These are phyloP conservation scores for Pedetes capensis DNA, from an alignment of 2,113 vertebrate species.

Conservation along the genomic window DNA sequence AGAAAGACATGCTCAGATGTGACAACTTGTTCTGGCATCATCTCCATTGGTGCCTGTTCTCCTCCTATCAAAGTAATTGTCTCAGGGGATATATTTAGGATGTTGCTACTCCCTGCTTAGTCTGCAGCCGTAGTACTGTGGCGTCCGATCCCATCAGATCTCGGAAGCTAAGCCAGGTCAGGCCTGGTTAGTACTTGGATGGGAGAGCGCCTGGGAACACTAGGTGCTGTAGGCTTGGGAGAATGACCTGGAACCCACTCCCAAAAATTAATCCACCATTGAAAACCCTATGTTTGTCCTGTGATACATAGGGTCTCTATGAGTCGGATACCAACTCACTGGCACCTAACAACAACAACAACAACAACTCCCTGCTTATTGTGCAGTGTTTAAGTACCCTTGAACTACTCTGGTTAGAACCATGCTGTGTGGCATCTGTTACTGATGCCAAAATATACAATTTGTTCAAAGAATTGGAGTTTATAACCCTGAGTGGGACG, in stretches of 20 bases:
- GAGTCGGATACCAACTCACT: no score
- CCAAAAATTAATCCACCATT: no score
- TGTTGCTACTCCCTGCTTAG: neutral
- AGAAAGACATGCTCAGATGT: neutral
- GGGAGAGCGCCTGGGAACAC: no score
- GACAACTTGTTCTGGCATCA: neutral
- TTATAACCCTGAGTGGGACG: neutral
- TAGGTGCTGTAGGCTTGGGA: no score
- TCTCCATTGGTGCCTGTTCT: neutral
- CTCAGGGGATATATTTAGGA: neutral
- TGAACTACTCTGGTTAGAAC: neutral
- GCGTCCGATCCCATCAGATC: no score
- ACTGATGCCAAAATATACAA: neutral
- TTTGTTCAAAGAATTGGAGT: conserved; percentile 12
- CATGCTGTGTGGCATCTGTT: neutral
- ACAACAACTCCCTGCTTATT: neutral
- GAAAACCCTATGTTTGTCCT: no score
- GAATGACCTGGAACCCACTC: no score
- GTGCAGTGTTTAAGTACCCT: neutral
- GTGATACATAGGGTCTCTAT: no score
- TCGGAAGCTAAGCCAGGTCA: no score
- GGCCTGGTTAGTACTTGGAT: no score
- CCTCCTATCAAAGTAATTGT: neutral
- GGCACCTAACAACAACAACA: no score
- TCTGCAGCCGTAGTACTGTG: no score